phyloP scores from a whole-genome alignment of 2,888 invertebrate genomes.

The Zonitis immaculata region DNA sequence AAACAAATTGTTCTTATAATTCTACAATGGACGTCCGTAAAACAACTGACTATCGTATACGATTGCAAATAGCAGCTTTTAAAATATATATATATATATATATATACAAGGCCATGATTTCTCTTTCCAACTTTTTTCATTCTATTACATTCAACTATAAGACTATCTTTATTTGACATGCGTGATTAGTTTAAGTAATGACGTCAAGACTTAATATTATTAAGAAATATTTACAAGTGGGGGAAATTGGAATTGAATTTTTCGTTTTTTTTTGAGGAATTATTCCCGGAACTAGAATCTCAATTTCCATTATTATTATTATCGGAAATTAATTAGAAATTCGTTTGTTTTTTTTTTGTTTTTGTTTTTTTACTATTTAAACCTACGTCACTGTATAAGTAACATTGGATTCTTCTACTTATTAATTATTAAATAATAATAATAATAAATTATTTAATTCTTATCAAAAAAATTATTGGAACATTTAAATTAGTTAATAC shows the following conservation, averaged over 20 bases:
- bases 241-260: neutral
- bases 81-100: no score
- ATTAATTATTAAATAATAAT: no score
- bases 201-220: neutral
- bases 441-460: neutral
- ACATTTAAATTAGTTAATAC: neutral
- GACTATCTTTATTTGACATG: constrained; percentile 19
- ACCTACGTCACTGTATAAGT: no score
- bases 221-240: neutral
- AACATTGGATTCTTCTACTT: no score
- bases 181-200: constrained; percentile 26
- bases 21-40: constrained; percentile 15
- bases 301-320: neutral
- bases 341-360: no score
- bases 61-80: constrained; percentile 35
- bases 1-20: neutral
- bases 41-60: constrained; percentile 30
- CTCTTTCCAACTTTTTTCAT: constrained; percentile 9
- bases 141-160: neutral
- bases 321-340: no score
- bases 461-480: neutral
- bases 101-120: constrained; percentile 28
- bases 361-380: no score
- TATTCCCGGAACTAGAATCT: constrained; percentile 27
- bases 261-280: constrained; percentile 11